Percentiles rank a stretch among this genome's conserved stretches.
Evolutionary conservation across 2,113 vertebrate genomes (phyloP).

Genomic region (Gadus macrocephalus): DNA sequence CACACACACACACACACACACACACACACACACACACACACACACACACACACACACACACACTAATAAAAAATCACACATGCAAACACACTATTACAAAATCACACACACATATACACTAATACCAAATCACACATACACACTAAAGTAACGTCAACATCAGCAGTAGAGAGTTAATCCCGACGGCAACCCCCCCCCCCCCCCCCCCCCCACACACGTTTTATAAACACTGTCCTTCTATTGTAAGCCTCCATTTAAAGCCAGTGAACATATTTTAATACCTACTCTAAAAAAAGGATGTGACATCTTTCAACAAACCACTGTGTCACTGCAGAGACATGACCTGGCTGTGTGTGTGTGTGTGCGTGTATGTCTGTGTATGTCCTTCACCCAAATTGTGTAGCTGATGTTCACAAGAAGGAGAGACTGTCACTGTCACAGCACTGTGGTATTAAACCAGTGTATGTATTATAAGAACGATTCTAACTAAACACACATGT

Average conservation of each 20-base stretch:
- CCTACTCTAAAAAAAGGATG: constrained; percentile 37
- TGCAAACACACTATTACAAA: not conserved
- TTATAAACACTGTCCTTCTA: constrained; percentile 39
- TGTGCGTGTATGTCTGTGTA: no score
- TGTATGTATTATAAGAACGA: no score
- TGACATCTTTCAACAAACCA: constrained; percentile 29
- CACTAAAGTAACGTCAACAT: constrained; percentile 16
- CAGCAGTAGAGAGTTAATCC: constrained; percentile 24
- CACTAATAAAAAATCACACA: not conserved
- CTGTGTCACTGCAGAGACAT: constrained; percentile 4
- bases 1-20: not conserved
- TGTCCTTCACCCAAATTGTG: not conserved
- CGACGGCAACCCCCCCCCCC: constrained; percentile 15
- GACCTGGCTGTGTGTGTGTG: not conserved
- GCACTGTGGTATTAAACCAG: no score
- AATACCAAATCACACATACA: constrained; percentile 3
- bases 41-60: not conserved
- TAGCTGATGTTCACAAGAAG: not conserved
- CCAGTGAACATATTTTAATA: constrained; percentile 32
- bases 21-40: not conserved
- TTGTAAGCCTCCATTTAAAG: not conserved
- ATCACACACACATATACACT: constrained; percentile 2
- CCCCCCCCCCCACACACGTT: constrained; percentile 22
- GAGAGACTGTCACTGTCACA: no score
- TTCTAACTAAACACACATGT: not conserved